phyloP scores from a whole-genome alignment of 2,888 invertebrate genomes.

The Aricia artaxerxes region DNA sequence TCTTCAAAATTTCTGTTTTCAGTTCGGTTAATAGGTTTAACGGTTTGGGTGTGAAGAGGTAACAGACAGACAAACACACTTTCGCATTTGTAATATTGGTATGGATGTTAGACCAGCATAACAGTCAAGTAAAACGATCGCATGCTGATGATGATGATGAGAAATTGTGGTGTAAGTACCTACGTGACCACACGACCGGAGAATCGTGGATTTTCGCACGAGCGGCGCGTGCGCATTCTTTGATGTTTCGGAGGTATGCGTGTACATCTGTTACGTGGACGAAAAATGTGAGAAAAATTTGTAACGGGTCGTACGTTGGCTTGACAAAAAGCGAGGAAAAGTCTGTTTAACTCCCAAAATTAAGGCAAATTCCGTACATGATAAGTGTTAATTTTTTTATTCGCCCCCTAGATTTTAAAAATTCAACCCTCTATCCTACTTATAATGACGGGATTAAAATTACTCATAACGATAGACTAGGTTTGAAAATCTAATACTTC shows the following conservation, averaged over 20 bases:
- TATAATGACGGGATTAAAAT: not conserved
- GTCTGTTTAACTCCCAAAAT: not conserved
- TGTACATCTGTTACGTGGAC: slow-evolving; percentile 6
- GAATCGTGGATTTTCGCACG: slow-evolving; percentile 66
- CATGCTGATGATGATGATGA: not conserved
- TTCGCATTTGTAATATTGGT: no score
- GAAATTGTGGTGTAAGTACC: slow-evolving; percentile 9
- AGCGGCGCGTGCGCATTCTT: slow-evolving; percentile 55
- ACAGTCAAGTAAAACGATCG: not conserved
- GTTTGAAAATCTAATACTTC: not conserved
- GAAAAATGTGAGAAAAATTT: slow-evolving; percentile 13
- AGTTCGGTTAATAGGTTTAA: no score
- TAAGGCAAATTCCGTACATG: not conserved
- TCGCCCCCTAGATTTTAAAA: no score
- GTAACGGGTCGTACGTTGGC: slow-evolving; percentile 25
- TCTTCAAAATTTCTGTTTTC: no score
- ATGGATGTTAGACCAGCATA: no score
- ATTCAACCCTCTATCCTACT: no score
- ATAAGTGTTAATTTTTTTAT: no score
- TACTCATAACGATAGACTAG: not conserved
- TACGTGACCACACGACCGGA: slow-evolving; percentile 39
- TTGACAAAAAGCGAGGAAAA: not conserved
- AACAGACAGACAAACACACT: no score
- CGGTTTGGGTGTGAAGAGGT: no score
- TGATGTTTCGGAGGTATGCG: slow-evolving; percentile 28